Base-by-base conservation (phyloP, 2,888 invertebrate genomes). In the Hirtodrosophila histrioides region DNA sequence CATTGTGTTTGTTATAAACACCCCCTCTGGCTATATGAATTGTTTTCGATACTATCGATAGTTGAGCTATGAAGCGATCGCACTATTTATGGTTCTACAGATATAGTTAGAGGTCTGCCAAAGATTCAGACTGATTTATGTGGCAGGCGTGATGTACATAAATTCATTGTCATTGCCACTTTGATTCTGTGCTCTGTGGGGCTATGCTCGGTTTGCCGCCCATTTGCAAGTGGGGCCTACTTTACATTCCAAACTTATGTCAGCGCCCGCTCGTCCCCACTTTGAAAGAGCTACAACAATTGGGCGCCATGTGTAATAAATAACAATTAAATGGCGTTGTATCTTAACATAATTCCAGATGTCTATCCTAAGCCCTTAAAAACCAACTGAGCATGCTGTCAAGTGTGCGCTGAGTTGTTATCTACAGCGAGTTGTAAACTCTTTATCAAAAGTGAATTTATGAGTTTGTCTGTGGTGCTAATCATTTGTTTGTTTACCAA, bases 251-350 rank as follows among this genome's bases (percentile, higher is more conserved):
- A 9, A 23, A 43, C 8, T 50, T 78, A 49, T 63, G 69, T 50
- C 57, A 64, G 50, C 61, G 46, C 36, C 41, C n/a, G 40, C 29
- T 54, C 6, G 24, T 12, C 55, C 36, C 27, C 17, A 29, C 46
- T 49, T 17, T 4, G 37, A 41, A 35, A 27, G 2, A 8, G n/a
- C 7, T 33, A 35, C 7, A 33, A 43, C 36, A 56, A 44, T 33
- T 54, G 54, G 75, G 68, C 62, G 75, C 60, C 69, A 51, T 39
- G 45, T 63, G 45, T 63, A 75, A 83, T 80, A 78, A 84, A 86
- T 68, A 56, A 72, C 72, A 86, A 78, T 78, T 67, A 75, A 78
- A 75, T 69, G 40, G 63, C 58, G 74, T 65, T 57, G 56, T 65
- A 44, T 51, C 23, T 44, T 31, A 31, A 31, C 48, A 61, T 46